A percentile compares a stretch with the other conserved stretches of the same genome.
Conservation (phyloP, 2,888 invertebrate genomes). For the Noctua fimbriata region DNA sequence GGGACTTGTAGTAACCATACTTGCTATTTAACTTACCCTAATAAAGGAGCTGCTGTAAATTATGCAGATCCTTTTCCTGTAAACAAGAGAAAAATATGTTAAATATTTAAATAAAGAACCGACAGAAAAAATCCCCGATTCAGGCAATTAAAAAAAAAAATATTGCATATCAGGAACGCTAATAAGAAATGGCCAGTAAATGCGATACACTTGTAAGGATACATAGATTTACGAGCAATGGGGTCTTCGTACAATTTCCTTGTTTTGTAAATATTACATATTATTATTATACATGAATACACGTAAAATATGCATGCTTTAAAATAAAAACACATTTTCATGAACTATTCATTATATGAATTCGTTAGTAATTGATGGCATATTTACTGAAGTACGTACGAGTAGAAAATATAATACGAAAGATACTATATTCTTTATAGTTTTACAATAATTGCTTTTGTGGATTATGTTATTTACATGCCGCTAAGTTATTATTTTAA, state of each 20-base stretch:
- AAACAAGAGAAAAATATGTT: constrained; percentile 22
- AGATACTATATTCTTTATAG: neutral
- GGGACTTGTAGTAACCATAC: neutral
- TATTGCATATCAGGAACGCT: neutral
- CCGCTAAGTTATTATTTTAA: neutral
- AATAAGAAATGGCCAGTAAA: neutral
- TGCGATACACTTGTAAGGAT: neutral
- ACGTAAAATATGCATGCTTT: neutral
- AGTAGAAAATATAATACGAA: neutral
- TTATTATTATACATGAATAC: neutral
- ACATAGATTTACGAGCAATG: neutral
- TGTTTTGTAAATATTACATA: neutral
- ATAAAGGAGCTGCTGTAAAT: constrained; percentile 26
- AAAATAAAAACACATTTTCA: neutral
- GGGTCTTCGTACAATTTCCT: neutral
- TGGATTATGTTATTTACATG: neutral
- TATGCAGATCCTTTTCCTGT: constrained; percentile 33
- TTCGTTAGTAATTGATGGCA: neutral
- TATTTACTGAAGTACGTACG: neutral
- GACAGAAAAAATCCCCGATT: neutral
- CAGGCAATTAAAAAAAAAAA: too few species aligned
- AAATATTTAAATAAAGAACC: neutral
- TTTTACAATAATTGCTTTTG: neutral
- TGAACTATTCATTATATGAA: neutral
- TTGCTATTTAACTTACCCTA: constrained; percentile 31